Base-by-base conservation (phyloP, 2,797 vertebrate species). In the Sarcoramphus papa region DNA sequence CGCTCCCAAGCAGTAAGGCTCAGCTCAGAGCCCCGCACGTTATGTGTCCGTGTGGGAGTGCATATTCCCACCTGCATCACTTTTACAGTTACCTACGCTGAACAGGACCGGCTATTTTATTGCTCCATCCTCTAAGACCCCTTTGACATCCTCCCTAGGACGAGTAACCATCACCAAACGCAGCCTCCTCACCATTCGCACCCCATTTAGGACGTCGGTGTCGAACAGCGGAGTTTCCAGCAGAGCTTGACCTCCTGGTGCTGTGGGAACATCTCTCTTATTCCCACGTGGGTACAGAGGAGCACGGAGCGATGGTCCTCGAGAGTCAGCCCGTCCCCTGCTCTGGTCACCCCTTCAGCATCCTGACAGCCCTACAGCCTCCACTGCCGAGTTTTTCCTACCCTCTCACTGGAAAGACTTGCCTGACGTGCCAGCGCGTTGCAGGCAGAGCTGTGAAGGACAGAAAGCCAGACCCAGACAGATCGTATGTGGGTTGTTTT, bases 11-110 rank as follows among this genome's bases (percentile, higher is more conserved):
- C 3, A 2, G 24, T 9, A 41, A 56, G 30, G 59, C 50, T 57
- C 20, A 11, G 12, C 28, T 40, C 51, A 73, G 88, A 59, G 28
- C 51, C 28, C 35, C 0, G 0, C 7, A 10, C 28, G 59, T 41
- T 59, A 27, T 1, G 10, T 27, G 54, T 23, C 27, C 2, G 1
- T 0, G 2, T 50, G 47, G 57, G 51, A 50, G 10, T 6, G 5
- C 28, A 13, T 47, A 19, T 68, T 53, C 45, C 50, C 50, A 91
- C 37, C 60, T 12, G 24, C 43, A 63, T 33, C 17, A 12, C 43
- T 57, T 78, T 63, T 47, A 57, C 41, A 28, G 11, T 8, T 9
- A 30, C 21, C 15, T 37, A 2, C 7, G 14, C 15, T 28, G 45
- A 75, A 16, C 30, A 40, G 4, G 6, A 33, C 24, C 15, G 64